Base-by-base conservation (phyloP, 2,113 vertebrate genomes). In the Microcebus tavaratra region DNA sequence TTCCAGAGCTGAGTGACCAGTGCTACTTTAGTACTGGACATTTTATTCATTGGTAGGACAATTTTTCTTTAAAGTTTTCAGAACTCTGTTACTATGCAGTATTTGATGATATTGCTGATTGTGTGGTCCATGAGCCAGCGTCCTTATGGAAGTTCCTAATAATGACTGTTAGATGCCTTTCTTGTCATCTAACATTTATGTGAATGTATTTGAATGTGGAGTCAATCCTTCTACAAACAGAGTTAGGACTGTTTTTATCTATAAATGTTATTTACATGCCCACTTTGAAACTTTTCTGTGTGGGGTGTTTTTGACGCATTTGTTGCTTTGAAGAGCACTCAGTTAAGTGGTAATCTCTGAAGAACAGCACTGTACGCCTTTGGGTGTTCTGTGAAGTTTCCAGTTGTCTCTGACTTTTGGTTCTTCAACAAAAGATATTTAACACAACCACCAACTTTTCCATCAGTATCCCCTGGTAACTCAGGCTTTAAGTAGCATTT, bases 401-500 rank as follows among this genome's bases (percentile, higher is more conserved):
- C 61, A 73, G 31, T n/a, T 84, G 42, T 39, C 75, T 78, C 75
- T 79, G 42, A 67, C 13, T 91, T 87, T 36, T 48, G 21, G 25
- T 78, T 61, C 86, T 90, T 84, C 17, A 91, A 85, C 14, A 57
- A 12, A 39, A 59, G 65, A 73, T 29, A 73, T 36, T 87, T 97
- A 93, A 82, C 2, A 83, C 21, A 92, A 83, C 59, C 25, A 94
- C 45, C 72, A 87, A 94, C n/a, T 85, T 87, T 82, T 63, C 45
- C 79, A 88, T n/a, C 63, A 36, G 59, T 18, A 25, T 89, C 10
- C 55, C 68, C 53, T 91, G 48, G 84, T 55, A 48, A 95, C 42
- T 79, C 23, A 23, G 18, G 85, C 92, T 95, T 92, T 95, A 97
- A 87, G 76, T 4, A 80, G 13, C 3, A 25, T 81, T 96, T 82